A percentile compares a stretch with the other conserved stretches of the same genome.
These are phyloP conservation scores for Buathra laborator DNA, from an alignment of 2,888 invertebrate genomes.

Conservation along the genomic window DNA sequence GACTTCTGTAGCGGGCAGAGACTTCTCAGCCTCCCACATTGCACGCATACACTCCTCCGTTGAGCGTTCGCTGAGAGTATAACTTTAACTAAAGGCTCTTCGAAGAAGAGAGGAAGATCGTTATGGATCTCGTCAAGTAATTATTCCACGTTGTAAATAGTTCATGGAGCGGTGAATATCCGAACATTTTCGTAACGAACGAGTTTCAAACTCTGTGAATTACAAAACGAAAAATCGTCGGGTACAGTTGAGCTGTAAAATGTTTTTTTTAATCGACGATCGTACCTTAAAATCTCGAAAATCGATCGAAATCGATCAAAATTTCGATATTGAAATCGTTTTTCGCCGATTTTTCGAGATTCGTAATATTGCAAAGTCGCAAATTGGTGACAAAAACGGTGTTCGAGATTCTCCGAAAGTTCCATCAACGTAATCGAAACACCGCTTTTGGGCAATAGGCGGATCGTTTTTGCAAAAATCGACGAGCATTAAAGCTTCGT, in stretches of 20 bases:
- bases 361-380: too few species aligned
- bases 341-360: too few species aligned
- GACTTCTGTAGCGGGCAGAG: not conserved
- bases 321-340: too few species aligned
- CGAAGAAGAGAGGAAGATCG: slow-evolving; percentile 25
- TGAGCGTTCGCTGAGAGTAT: not conserved
- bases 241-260: not conserved
- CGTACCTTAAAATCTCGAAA: too few species aligned
- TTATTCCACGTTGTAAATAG: slow-evolving; percentile 24
- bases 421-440: too few species aligned
- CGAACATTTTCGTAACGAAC: not conserved
- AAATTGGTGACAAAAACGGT: too few species aligned
- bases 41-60: not conserved
- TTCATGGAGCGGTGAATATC: too few species aligned
- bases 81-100: not conserved
- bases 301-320: too few species aligned
- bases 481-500: too few species aligned
- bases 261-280: not conserved
- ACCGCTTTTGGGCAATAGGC: too few species aligned
- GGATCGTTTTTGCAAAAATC: too few species aligned
- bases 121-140: slow-evolving; percentile 44
- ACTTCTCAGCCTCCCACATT: not conserved
- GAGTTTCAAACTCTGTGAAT: not conserved
- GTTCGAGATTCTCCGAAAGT: too few species aligned
- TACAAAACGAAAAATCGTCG: not conserved